Percentiles rank a stretch among this genome's conserved stretches.
phyloP scores from a whole-genome alignment of 2,113 vertebrate species.

The Callithrix jacchus region DNA sequence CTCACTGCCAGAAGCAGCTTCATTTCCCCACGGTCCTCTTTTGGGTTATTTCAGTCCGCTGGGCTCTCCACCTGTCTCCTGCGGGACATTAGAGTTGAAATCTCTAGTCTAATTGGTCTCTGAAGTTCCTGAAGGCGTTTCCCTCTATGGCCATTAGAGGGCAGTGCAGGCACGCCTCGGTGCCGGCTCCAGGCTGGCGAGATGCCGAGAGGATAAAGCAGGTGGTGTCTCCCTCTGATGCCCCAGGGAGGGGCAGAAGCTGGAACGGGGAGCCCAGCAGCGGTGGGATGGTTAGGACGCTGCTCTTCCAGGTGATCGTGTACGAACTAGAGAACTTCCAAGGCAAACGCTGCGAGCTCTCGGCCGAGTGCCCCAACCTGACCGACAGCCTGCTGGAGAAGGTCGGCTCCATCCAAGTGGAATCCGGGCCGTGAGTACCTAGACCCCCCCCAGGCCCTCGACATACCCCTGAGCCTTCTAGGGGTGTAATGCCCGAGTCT shows the following conservation, averaged over 20 bases:
- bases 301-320: conserved; percentile 77
- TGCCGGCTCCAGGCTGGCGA: background rate
- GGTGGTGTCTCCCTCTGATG: background rate
- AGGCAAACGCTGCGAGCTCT: conserved; percentile 88
- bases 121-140: background rate
- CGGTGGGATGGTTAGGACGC: accelerated
- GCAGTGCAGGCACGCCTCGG: background rate
- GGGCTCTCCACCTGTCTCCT: no score
- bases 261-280: accelerated
- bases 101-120: background rate
- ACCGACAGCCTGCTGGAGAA: conserved; percentile 88
- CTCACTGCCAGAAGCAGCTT: background rate
- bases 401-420: conserved; percentile 92
- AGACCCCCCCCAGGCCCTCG: background rate
- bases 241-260: background rate
- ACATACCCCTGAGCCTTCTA: background rate
- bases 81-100: accelerated
- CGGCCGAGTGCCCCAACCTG: conserved; percentile 88
- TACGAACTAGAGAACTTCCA: conserved; percentile 92
- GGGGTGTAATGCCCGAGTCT: accelerated
- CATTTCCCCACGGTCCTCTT: background rate
- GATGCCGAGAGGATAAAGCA: accelerated
- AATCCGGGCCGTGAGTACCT: conserved; percentile 89
- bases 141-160: background rate
- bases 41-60: background rate